Conservation (phyloP, 1,140 invertebrate genomes). For the Bactericera cockerelli region DNA sequence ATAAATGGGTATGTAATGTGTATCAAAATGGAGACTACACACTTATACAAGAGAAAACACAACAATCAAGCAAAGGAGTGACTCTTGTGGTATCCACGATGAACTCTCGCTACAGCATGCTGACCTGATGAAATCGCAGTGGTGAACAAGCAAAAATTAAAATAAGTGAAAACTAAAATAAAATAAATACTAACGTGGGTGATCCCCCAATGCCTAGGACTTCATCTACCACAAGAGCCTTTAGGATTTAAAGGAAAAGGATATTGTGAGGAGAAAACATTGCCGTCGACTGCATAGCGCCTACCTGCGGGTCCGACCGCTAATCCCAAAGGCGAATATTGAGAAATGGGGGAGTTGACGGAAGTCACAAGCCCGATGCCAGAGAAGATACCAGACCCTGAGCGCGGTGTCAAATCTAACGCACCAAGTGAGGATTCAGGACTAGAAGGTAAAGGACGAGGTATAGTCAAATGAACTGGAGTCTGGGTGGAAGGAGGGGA, state of each 20-base stretch:
- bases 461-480: constrained; percentile 1
- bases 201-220: constrained; percentile 6
- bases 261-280: constrained; percentile 7
- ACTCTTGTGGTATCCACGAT: constrained; percentile 6
- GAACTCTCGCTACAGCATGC: neutral
- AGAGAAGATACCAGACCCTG: constrained; percentile 10
- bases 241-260: constrained; percentile 6
- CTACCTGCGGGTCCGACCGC: constrained; percentile 62
- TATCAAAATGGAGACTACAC: neutral
- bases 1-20: neutral
- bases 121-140: neutral
- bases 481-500: constrained; percentile 2
- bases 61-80: constrained; percentile 8
- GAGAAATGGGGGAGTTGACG: constrained; percentile 24
- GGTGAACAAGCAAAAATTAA: constrained; percentile 7
- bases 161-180: neutral
- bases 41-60: neutral
- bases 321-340: constrained; percentile 63
- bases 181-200: constrained; percentile 8
- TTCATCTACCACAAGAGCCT: constrained; percentile 9
- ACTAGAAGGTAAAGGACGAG: constrained; percentile 10
- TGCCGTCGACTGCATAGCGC: constrained; percentile 24
- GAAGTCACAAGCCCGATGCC: constrained; percentile 6
- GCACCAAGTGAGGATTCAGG: constrained; percentile 19
- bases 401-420: constrained; percentile 23